These are phyloP conservation scores for Drosophila albomicans DNA, from an alignment of 1,140 invertebrate species.

Conservation along the genomic window DNA sequence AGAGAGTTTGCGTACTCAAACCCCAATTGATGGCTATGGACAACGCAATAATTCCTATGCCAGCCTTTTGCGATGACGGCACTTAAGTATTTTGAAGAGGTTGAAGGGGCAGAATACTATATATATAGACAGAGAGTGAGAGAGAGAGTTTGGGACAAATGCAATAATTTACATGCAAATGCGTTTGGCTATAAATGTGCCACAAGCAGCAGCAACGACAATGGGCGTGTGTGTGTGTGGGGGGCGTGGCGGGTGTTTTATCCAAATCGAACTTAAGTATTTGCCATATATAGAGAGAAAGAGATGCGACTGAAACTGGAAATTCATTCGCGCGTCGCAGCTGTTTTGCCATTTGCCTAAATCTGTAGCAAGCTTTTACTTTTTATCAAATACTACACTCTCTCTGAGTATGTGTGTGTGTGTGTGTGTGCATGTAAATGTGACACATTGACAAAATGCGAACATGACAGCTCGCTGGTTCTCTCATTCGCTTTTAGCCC, in stretches of 20 bases:
- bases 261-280: slow-evolving; percentile 41
- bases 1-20: neutral
- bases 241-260: slow-evolving; percentile 9
- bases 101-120: neutral
- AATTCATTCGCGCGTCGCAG: slow-evolving; percentile 49
- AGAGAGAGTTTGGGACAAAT: slow-evolving; percentile 38
- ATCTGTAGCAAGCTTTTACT: slow-evolving; percentile 28
- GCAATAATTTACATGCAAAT: slow-evolving; percentile 80
- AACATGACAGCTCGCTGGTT: slow-evolving; percentile 51
- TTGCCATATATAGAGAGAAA: neutral
- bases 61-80: slow-evolving; percentile 46
- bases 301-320: slow-evolving; percentile 39
- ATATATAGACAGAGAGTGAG: too few species aligned
- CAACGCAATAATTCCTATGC: slow-evolving; percentile 55
- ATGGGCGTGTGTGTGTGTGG: slow-evolving; percentile 2
- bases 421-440: slow-evolving; percentile 1
- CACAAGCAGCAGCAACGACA: slow-evolving; percentile 45
- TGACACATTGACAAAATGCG: slow-evolving; percentile 42
- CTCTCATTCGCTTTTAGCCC: neutral
- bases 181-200: slow-evolving; percentile 77
- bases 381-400: slow-evolving; percentile 3
- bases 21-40: slow-evolving; percentile 42
- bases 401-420: neutral
- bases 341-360: slow-evolving; percentile 56
- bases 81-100: slow-evolving; percentile 27